These are phyloP conservation scores for Ptychadena robeensis DNA, from an alignment of 2,797 vertebrate genomes.

Conservation along the genomic window DNA sequence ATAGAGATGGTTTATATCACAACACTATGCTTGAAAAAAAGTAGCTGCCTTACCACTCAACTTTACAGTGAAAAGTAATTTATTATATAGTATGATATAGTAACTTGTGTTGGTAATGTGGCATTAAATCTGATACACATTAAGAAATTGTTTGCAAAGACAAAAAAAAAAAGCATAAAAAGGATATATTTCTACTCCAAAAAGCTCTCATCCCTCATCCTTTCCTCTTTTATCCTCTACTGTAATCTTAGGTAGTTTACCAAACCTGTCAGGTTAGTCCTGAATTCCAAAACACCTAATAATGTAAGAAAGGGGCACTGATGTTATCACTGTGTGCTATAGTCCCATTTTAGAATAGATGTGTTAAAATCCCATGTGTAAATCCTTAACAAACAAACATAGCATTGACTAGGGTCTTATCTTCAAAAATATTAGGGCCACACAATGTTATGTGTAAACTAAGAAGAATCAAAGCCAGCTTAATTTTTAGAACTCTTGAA, in stretches of 20 bases:
- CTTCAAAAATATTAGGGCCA: slow-evolving; percentile 22
- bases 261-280: slow-evolving; percentile 13
- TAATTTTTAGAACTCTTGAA: slow-evolving; percentile 9
- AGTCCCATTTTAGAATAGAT: slow-evolving; percentile 29
- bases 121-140: too few relatives aligned
- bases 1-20: too few relatives aligned
- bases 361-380: slow-evolving; percentile 42
- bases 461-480: slow-evolving; percentile 8
- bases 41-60: too few relatives aligned
- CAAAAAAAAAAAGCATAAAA: too few relatives aligned
- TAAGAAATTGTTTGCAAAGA: too few relatives aligned
- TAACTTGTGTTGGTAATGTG: too few relatives aligned
- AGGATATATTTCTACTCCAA: slow-evolving; percentile 8
- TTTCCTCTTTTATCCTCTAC: too few relatives aligned
- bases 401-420: slow-evolving; percentile 7
- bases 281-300: slow-evolving; percentile 25
- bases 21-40: too few relatives aligned
- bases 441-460: slow-evolving; percentile 28
- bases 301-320: slow-evolving; percentile 27
- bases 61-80: too few relatives aligned
- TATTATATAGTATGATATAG: too few relatives aligned
- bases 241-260: background rate
- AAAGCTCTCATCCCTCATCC: slow-evolving; percentile 28
- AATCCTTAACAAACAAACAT: slow-evolving; percentile 29
- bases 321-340: slow-evolving; percentile 46